phyloP scores from a whole-genome alignment of 2,888 invertebrate species.

The Coenonympha glycerion region DNA sequence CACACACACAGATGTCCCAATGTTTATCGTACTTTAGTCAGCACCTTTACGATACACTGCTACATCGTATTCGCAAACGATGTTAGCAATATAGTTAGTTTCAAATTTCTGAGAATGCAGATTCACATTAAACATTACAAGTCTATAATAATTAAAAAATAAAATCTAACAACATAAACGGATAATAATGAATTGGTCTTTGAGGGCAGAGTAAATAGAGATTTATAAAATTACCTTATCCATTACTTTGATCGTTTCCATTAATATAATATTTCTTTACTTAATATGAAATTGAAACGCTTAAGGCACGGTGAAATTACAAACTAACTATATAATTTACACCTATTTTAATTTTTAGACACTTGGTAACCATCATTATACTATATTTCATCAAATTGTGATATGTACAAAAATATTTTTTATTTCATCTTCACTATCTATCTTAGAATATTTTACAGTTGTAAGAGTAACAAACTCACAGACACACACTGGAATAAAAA shows the following conservation, averaged over 20 bases:
- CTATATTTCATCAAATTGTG: constrained; percentile 60
- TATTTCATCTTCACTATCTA: constrained; percentile 58
- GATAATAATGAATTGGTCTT: constrained; percentile 40
- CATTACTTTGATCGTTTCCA: constrained; percentile 57
- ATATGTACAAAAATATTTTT: constrained; percentile 75
- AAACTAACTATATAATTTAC: constrained; percentile 64
- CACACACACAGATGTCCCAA: too few species aligned
- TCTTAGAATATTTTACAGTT: constrained; percentile 41
- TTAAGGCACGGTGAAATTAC: constrained; percentile 74
- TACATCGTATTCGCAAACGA: too few species aligned
- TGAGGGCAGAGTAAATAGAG: constrained; percentile 52
- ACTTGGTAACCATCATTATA: constrained; percentile 67
- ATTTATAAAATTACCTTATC: constrained; percentile 58
- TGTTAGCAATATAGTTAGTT: not conserved
- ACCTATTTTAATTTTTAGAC: constrained; percentile 39
- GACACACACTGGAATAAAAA: constrained; percentile 22
- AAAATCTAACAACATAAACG: constrained; percentile 34
- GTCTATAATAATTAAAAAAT: constrained; percentile 6
- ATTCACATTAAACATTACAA: constrained; percentile 14
- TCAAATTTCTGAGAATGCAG: too few species aligned
- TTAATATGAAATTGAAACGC: constrained; percentile 73
- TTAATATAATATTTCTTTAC: constrained; percentile 42
- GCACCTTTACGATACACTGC: too few species aligned
- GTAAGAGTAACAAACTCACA: constrained; percentile 27
- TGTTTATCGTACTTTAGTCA: too few species aligned